Base-by-base conservation (phyloP, 64 coral and sea anemone genomes). In the Montipora cactus region DNA sequence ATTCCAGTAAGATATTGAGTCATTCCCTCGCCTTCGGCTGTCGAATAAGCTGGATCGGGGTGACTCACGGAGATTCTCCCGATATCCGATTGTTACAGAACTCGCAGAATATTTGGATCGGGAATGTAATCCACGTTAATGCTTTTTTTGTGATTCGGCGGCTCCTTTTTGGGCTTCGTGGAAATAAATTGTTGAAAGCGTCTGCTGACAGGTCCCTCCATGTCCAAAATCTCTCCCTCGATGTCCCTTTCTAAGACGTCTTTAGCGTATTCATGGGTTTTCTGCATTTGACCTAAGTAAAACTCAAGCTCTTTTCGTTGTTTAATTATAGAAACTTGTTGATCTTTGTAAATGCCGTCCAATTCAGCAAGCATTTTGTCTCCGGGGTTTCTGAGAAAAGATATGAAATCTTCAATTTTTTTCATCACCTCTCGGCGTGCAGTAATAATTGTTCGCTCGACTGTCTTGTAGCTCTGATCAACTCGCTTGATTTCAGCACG, bases 281-380 rank as follows among this genome's bases (percentile, higher is more conserved):
- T 91, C 67, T 87, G 85, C 95, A 97, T 88, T 89, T 97, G 92
- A 76, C 76, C 46, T 59, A 97, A 22, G 50, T 90, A 72, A 59
- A 58, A 51, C 47, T 97, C 92, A 13, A 93, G 88, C 55, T 68
- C 59, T 66, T 97, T 94, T 49, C 87, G 90, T 44, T 97, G 87
- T 58, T 77, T 51, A 20, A 74, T 87, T 49, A 94, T 91, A 47
- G 87, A 10, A 15, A 92, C 47, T 21, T 92, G 76, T 85, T 93
- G 95, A 75, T 97, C 92, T 59, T 67, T 87, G 44, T 97, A 90
- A 74, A 97, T 79, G 25, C 61, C 51, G 6, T 94, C 83, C 15
- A 97, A 66, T 69, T 97, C 77, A 69, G 55, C 21, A 12, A 94
- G 57, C 78, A 92, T 94, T 69, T 14, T 45, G 18, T 84, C 90